Conservation (phyloP, 2,888 invertebrate genomes). For the Calameuta filiformis region DNA sequence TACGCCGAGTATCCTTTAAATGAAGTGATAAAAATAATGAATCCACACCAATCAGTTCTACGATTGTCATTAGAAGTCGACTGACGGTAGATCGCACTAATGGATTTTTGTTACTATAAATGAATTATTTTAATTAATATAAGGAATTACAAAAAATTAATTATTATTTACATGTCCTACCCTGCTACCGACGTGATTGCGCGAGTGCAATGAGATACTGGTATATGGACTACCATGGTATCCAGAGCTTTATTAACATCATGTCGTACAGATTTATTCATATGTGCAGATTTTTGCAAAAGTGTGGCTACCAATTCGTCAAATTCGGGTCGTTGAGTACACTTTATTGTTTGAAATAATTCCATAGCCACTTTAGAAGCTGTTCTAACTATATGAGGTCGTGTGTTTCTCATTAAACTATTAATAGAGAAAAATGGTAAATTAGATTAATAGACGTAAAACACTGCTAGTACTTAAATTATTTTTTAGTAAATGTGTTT, state of each 20-base stretch:
- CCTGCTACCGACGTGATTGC: constrained; percentile 29
- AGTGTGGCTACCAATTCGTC: constrained; percentile 33
- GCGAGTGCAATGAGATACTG: constrained; percentile 29
- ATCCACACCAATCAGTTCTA: constrained; percentile 28
- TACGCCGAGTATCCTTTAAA: constrained; percentile 30
- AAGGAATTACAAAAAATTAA: neutral
- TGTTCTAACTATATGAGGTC: constrained; percentile 34
- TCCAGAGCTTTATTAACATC: constrained; percentile 37
- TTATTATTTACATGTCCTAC: constrained; percentile 12
- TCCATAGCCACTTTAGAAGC: constrained; percentile 36
- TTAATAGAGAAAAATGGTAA: constrained; percentile 7
- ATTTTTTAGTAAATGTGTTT: neutral
- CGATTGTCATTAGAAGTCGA: constrained; percentile 30
- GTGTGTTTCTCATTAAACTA: constrained; percentile 36
- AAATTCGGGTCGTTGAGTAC: constrained; percentile 37
- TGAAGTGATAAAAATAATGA: constrained; percentile 26
- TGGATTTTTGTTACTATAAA: constrained; percentile 36
- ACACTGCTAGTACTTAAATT: neutral
- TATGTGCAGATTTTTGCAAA: constrained; percentile 37
- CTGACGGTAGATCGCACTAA: constrained; percentile 36
- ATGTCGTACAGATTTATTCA: constrained; percentile 32
- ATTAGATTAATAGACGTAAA: neutral
- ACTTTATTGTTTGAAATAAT: constrained; percentile 37
- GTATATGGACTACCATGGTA: constrained; percentile 32
- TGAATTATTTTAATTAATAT: neutral